These are phyloP conservation scores for Episyrphus balteatus DNA, from an alignment of 1,140 invertebrate genomes.

Conservation along the genomic window DNA sequence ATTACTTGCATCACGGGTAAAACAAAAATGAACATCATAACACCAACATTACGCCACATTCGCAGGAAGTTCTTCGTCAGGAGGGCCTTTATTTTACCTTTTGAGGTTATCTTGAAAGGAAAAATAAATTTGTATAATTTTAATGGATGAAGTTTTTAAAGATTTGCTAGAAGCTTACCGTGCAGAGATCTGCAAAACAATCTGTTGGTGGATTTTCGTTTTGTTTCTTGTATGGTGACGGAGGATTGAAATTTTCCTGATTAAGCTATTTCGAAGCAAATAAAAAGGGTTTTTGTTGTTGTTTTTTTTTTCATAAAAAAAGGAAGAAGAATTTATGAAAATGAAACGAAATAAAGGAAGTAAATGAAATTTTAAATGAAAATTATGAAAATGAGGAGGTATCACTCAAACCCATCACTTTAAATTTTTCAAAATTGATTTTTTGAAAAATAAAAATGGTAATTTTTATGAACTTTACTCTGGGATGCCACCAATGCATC, in stretches of 20 bases:
- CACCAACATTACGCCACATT: constrained; percentile 85
- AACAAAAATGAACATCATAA: constrained; percentile 85
- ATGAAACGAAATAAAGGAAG: background rate
- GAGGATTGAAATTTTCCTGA: constrained; percentile 30
- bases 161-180: constrained; percentile 11
- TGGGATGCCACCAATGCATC: too few species aligned
- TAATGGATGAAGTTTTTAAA: background rate
- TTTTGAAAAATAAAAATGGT: too few species aligned
- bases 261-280: constrained; percentile 16
- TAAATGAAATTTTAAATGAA: background rate
- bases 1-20: constrained; percentile 90
- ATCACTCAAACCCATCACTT: background rate
- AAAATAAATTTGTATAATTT: background rate
- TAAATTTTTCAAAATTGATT: too few species aligned
- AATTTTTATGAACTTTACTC: too few species aligned
- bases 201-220: constrained; percentile 25
- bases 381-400: background rate
- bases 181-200: constrained; percentile 26
- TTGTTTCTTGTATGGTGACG: constrained; percentile 7
- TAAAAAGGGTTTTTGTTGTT: background rate
- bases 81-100: constrained; percentile 64
- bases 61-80: constrained; percentile 86
- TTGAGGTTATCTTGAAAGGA: constrained; percentile 42
- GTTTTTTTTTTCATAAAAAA: background rate
- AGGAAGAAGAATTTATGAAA: background rate